A percentile compares a stretch with the other conserved stretches of the same genome.
These are phyloP conservation scores for Buceros bicornis DNA, from an alignment of 2,797 vertebrate genomes.

Conservation along the genomic window DNA sequence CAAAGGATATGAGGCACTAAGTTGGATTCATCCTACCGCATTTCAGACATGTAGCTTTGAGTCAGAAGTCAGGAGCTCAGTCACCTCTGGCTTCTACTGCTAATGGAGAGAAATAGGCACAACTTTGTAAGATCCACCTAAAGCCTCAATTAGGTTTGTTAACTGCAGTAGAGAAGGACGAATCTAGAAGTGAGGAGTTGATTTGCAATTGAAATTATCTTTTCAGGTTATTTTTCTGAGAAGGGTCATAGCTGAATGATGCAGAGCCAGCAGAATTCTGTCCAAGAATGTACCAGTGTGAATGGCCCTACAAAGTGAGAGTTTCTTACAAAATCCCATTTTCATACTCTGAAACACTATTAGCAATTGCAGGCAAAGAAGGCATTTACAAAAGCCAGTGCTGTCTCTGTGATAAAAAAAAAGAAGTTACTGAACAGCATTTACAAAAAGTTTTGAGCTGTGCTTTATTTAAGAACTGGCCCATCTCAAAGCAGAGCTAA, in stretches of 20 bases:
- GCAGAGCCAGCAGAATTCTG: background rate
- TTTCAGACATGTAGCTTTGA: background rate
- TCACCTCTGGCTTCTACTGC: background rate
- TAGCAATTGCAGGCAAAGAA: background rate
- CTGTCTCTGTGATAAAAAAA: background rate
- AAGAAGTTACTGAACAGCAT: background rate
- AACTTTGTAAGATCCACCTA: background rate
- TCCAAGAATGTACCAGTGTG: background rate
- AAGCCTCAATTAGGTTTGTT: background rate
- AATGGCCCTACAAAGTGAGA: background rate
- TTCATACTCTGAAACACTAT: background rate
- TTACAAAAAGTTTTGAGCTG: background rate
- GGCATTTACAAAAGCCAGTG: background rate
- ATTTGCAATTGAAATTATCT: background rate
- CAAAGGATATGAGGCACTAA: background rate
- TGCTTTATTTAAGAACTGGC: background rate
- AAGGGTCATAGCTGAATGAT: background rate
- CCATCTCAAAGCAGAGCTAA: conserved; percentile 59
- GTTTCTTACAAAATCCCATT: background rate
- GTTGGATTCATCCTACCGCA: background rate
- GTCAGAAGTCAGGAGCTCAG: background rate
- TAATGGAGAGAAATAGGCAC: background rate
- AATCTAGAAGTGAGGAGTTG: background rate
- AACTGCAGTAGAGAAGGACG: background rate
- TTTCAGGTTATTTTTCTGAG: background rate